A percentile compares a stretch with the other conserved stretches of the same genome.
Conservation (phyloP, 2,113 vertebrate genomes). For the Trematocara unimaculatum region DNA sequence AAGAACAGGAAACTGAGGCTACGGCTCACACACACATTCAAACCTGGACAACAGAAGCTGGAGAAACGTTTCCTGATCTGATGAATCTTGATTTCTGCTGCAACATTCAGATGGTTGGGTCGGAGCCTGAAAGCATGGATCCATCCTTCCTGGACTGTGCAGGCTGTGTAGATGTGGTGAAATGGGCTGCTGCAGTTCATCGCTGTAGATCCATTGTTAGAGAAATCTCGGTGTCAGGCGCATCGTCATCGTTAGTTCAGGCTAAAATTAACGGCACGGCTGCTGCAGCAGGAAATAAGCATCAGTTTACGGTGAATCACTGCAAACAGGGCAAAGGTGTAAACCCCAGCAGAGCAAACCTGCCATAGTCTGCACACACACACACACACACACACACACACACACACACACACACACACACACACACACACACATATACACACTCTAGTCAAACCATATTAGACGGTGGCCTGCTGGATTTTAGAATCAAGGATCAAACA, state of each 20-base stretch:
- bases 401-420: no score
- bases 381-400: not conserved
- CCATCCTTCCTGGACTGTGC: no score
- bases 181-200: not conserved
- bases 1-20: not conserved
- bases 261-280: not conserved
- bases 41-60: no score
- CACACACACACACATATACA: not conserved
- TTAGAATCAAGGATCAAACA: not conserved
- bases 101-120: no score
- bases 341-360: not conserved
- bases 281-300: not conserved
- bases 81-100: no score
- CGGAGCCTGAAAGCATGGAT: no score
- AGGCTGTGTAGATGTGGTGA: not conserved
- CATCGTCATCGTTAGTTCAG: not conserved
- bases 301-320: not conserved
- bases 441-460: not conserved
- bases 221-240: not conserved
- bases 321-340: not conserved
- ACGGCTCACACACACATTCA: not conserved
- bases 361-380: not conserved
- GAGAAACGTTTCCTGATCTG: no score
- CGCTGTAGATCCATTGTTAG: not conserved
- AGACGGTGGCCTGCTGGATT: not conserved